phyloP scores from a whole-genome alignment of 2,888 invertebrate species.

The Tipula lateralis region DNA sequence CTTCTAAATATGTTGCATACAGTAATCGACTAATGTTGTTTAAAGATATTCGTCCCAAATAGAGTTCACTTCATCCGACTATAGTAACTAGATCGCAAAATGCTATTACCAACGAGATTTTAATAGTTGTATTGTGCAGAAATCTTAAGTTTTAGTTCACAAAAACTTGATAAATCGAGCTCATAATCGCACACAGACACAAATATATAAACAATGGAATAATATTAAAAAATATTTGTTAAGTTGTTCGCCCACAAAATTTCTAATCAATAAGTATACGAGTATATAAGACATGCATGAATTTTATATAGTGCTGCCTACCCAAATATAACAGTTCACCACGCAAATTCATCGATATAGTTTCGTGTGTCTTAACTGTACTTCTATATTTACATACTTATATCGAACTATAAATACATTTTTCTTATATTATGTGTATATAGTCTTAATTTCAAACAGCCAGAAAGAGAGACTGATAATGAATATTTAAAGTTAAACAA shows the following conservation, averaged over 20 bases:
- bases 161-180: neutral
- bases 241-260: conserved; percentile 19
- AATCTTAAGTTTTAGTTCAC: neutral
- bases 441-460: neutral
- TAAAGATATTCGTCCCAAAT: too few species aligned
- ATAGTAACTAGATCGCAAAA: too few species aligned
- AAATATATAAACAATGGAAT: neutral
- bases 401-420: neutral
- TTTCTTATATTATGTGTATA: neutral
- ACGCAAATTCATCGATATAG: neutral
- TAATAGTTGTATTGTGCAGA: neutral
- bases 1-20: too few species aligned
- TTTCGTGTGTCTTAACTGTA: neutral
- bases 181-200: neutral
- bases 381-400: neutral
- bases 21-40: too few species aligned
- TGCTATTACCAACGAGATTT: too few species aligned
- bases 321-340: neutral
- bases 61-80: too few species aligned
- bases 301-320: neutral
- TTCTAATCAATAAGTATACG: neutral
- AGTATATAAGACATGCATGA: neutral
- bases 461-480: conserved; percentile 11
- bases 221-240: neutral
- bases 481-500: conserved; percentile 19